Evolutionary conservation across 1,140 invertebrate genomes (phyloP).

Genomic region (Samia ricini): DNA sequence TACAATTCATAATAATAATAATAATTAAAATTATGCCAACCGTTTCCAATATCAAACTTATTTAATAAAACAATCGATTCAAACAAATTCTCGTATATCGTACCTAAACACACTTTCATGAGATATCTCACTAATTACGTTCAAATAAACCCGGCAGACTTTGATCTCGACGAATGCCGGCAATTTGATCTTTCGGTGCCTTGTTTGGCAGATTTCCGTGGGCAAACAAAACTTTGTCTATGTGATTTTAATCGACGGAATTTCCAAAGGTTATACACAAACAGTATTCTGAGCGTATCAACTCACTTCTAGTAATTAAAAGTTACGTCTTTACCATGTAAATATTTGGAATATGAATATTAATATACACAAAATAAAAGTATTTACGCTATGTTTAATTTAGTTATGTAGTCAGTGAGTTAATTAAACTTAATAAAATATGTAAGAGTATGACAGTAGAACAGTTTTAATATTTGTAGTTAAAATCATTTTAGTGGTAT

Average conservation of each 20-base stretch:
- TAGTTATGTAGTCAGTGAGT: background rate
- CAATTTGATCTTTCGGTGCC: slow-evolving; percentile 11
- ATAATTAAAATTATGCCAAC: no score
- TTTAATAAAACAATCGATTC: no score
- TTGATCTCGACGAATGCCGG: slow-evolving; percentile 8
- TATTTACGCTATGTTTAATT: background rate
- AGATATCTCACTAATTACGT: slow-evolving; percentile 7
- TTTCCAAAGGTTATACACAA: slow-evolving; percentile 4
- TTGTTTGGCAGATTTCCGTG: slow-evolving; percentile 10
- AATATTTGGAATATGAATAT: slow-evolving; percentile 7
- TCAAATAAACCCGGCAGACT: slow-evolving; percentile 9
- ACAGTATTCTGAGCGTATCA: slow-evolving; percentile 1
- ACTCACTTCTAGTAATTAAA: slow-evolving; percentile 5
- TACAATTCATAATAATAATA: no score
- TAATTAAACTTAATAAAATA: background rate
- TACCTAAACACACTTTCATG: slow-evolving; percentile 8
- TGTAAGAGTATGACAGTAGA: no score
- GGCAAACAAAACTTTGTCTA: slow-evolving; percentile 13
- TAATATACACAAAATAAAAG: background rate
- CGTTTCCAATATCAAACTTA: no score
- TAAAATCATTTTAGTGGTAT: no score
- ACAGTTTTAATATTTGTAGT: no score
- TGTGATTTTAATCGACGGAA: slow-evolving; percentile 13
- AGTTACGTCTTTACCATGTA: background rate
- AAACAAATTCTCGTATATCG: no score